Evolutionary conservation across 2,888 invertebrate species (phyloP), one percentile per base, ranked within the genome.

Genomic region (Lottia scabra): DNA sequence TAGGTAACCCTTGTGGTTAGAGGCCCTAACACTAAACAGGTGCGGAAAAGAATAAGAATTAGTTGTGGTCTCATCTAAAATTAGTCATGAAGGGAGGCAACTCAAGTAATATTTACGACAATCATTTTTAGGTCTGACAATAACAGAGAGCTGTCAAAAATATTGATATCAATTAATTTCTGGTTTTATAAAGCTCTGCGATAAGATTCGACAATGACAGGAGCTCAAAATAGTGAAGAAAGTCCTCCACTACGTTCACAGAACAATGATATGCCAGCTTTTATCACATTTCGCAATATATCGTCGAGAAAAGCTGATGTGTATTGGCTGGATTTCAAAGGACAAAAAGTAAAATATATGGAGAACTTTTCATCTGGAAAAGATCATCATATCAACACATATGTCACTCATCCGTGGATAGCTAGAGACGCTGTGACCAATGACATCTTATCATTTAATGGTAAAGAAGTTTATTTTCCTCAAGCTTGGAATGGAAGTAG

Each of bases 401-500:
- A 91, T 87, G 92, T 93, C 16, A 93, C 93, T 0, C 96, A 96
- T 90, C 95, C 95, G 0, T 96, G 96, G 96, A 93, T 95, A 76
- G 96, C 95, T 85, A 91, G 93, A 0, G 95, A 95, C 86, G 89
- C 92, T 0, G 89, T 91, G 0, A 94, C 94, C 19, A 8, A 56
- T 56, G 65, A 65, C 30, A 10, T 30, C 30, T 27, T 43, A 13
- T n/a, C 19, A 27, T 38, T 65, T 30, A 43, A 30, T 65, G 65
- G 38, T n/a, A 27, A 30, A n/a, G n/a, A n/a, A 26, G 27, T 38
- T 43, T 43, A 26, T 65, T 38, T n/a, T 65, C 38, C 65, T 16
- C 38, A 19, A 19, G 56, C 56, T 23, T 56, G 56, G 56, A 13
- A 56, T 56, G 56, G 56, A 2, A 23, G 23, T 13, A 19, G 12